These are phyloP conservation scores for Irena cyanogastra DNA, from an alignment of 2,113 vertebrate species.

Conservation along the genomic window DNA sequence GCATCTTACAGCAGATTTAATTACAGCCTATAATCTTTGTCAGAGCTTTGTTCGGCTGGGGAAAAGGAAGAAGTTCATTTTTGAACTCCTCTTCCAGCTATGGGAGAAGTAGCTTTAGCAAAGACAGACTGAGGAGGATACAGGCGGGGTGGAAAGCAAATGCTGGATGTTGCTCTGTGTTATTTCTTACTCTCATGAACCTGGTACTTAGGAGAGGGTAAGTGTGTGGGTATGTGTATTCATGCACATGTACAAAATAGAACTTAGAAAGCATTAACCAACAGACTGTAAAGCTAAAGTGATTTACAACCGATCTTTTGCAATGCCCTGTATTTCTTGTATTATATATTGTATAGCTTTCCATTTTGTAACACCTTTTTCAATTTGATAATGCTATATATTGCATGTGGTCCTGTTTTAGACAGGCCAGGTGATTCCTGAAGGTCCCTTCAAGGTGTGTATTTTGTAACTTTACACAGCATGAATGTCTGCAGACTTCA, in stretches of 20 bases:
- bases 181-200: not conserved
- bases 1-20: not conserved
- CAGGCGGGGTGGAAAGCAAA: not conserved
- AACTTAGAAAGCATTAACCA: not conserved
- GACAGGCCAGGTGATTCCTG: not conserved
- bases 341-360: constrained; percentile 18
- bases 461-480: not conserved
- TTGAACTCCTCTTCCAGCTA: not conserved
- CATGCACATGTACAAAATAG: not conserved
- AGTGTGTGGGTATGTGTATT: not conserved
- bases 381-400: not conserved
- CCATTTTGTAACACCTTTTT: constrained; percentile 15
- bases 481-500: not conserved
- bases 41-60: not conserved
- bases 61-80: not conserved
- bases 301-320: not conserved
- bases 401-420: not conserved
- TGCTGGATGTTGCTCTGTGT: not conserved
- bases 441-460: not conserved
- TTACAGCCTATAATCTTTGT: not conserved
- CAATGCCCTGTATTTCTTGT: not conserved
- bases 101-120: not conserved
- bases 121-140: not conserved
- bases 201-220: not conserved
- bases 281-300: not conserved